Evolutionary conservation across 1,140 invertebrate genomes (phyloP).

Genomic region (Drosophila hydei): DNA sequence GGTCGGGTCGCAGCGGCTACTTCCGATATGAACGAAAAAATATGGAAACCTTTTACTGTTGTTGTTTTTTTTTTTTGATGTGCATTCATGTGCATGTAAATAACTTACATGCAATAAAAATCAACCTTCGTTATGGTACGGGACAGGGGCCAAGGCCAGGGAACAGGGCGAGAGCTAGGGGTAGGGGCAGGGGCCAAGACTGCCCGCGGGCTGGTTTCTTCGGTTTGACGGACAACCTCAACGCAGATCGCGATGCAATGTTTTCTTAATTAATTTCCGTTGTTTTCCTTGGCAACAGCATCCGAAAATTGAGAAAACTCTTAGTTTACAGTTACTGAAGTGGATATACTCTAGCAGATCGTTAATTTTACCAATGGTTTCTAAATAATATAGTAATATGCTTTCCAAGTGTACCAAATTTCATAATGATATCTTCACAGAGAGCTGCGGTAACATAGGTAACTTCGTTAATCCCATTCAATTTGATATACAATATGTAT

Average conservation of each 20-base stretch:
- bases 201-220: conserved; percentile 25
- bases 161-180: not conserved
- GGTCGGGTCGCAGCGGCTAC: conserved; percentile 14
- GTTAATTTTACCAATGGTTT: not conserved
- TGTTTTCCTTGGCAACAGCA: conserved; percentile 37
- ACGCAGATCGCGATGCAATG: conserved; percentile 14
- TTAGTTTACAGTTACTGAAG: not conserved
- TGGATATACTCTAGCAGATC: not conserved
- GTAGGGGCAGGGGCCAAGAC: not conserved
- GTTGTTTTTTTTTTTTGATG: conserved; percentile 15
- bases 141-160: not conserved
- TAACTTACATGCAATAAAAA: conserved; percentile 67
- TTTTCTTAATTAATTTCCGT: conserved; percentile 74
- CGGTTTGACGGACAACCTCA: conserved; percentile 55
- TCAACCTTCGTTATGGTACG: conserved; percentile 52
- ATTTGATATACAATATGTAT: too few relatives aligned
- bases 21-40: not conserved
- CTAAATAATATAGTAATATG: not conserved
- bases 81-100: conserved; percentile 53
- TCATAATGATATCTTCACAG: not conserved
- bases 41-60: conserved; percentile 6
- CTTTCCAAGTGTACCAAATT: not conserved
- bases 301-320: not conserved
- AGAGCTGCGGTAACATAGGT: too few relatives aligned
- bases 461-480: too few relatives aligned